These are phyloP conservation scores for Eurosta solidaginis DNA, from an alignment of 1,140 invertebrate species.

Conservation along the genomic window DNA sequence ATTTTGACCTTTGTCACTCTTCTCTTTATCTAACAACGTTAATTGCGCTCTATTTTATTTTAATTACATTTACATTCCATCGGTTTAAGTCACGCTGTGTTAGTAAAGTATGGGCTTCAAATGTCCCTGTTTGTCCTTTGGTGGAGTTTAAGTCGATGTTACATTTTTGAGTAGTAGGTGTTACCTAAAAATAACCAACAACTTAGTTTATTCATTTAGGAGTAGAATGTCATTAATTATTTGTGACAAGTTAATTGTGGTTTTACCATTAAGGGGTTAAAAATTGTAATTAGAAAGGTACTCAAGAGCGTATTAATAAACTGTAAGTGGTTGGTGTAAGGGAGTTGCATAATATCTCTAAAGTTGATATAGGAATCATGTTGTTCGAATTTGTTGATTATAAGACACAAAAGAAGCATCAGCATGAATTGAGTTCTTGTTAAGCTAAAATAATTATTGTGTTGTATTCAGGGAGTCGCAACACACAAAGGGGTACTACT, in stretches of 20 bases:
- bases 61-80: not conserved
- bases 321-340: not conserved
- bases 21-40: not conserved
- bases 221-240: conserved; percentile 15
- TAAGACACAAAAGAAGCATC: too few species aligned
- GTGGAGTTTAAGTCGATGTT: not conserved
- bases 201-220: not conserved
- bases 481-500: too few species aligned
- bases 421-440: too few species aligned
- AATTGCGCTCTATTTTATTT: conserved; percentile 17
- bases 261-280: conserved; percentile 4
- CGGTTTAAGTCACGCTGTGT: not conserved
- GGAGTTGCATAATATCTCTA: too few species aligned
- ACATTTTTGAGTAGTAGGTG: not conserved
- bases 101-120: too few species aligned
- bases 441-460: too few species aligned
- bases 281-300: not conserved
- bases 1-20: not conserved
- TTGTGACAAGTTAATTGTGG: conserved; percentile 4
- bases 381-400: not conserved
- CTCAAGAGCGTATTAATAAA: not conserved
- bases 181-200: not conserved
- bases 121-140: not conserved
- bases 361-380: too few species aligned
- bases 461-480: too few species aligned